Evolutionary conservation across 2,888 invertebrate species (phyloP).

Genomic region (Beris chalybata): DNA sequence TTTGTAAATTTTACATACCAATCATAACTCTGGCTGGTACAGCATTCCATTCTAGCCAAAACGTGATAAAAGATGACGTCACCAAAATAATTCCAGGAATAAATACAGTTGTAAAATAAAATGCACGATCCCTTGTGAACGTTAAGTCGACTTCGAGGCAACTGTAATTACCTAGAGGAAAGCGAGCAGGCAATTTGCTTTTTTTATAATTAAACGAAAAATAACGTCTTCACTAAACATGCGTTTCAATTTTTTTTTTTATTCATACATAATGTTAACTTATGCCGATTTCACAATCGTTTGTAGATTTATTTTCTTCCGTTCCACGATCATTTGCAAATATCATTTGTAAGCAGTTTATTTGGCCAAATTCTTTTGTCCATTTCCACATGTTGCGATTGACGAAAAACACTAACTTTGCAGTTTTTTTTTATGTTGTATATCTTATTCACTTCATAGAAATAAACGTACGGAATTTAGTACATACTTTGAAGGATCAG

Average conservation of each 20-base stretch:
- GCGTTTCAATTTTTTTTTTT: not conserved
- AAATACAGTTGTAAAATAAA: constrained; percentile 96
- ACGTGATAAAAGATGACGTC: constrained; percentile 95
- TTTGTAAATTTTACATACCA: constrained; percentile 66
- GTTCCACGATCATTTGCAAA: no score
- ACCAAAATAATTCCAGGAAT: constrained; percentile 96
- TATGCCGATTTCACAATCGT: constrained; percentile 23
- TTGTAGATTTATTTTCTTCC: no score
- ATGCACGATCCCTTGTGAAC: constrained; percentile 93
- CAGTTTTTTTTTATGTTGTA: no score
- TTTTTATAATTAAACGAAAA: constrained; percentile 8
- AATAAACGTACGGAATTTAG: no score
- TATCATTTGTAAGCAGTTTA: no score
- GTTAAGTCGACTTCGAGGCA: constrained; percentile 91
- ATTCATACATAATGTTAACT: not conserved
- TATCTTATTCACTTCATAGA: no score
- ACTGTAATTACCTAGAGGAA: constrained; percentile 85
- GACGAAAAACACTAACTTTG: no score
- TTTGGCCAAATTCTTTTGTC: no score
- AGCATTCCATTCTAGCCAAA: constrained; percentile 97
- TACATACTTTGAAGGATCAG: no score
- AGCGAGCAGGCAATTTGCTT: constrained; percentile 35
- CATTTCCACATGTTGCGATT: no score
- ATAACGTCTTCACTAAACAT: constrained; percentile 8
- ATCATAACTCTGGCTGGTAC: constrained; percentile 96